Evolutionary conservation across 2,888 invertebrate species (phyloP).

Genomic region (Agrochola lota): DNA sequence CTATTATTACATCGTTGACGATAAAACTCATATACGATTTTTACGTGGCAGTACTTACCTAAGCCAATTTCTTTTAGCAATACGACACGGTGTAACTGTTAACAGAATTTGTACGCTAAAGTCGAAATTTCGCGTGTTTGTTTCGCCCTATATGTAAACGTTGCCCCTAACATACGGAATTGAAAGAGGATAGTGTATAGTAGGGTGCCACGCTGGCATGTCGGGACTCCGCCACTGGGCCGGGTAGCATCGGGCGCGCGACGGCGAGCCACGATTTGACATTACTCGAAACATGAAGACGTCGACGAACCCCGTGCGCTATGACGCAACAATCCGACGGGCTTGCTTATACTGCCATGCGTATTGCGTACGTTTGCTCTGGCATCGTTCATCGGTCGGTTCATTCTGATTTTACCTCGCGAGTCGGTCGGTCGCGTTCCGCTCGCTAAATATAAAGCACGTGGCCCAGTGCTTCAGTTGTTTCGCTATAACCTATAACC

Average conservation of each 20-base stretch:
- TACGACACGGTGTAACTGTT: slow-evolving; percentile 41
- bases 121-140: slow-evolving; percentile 32
- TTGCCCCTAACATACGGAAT: slow-evolving; percentile 39
- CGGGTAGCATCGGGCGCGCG: slow-evolving; percentile 36
- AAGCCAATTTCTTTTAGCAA: slow-evolving; percentile 32
- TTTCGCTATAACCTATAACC: slow-evolving; percentile 79
- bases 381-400: slow-evolving; percentile 59
- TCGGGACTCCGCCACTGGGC: slow-evolving; percentile 27
- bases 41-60: slow-evolving; percentile 3
- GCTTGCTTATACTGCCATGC: slow-evolving; percentile 71
- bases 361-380: slow-evolving; percentile 65
- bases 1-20: slow-evolving; percentile 13
- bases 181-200: slow-evolving; percentile 26
- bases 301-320: slow-evolving; percentile 52
- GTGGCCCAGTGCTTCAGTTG: slow-evolving; percentile 81
- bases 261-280: slow-evolving; percentile 22
- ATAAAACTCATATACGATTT: slow-evolving; percentile 1
- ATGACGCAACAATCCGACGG: slow-evolving; percentile 77
- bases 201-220: slow-evolving; percentile 20
- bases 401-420: slow-evolving; percentile 85
- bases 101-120: slow-evolving; percentile 40
- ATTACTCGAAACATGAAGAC: slow-evolving; percentile 36
- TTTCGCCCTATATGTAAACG: slow-evolving; percentile 28
- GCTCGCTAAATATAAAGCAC: slow-evolving; percentile 81
- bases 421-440: slow-evolving; percentile 75